Evolutionary conservation across 2,797 vertebrate genomes (phyloP), one percentile per base, ranked within the genome.

Genomic region (Psittacula echo): DNA sequence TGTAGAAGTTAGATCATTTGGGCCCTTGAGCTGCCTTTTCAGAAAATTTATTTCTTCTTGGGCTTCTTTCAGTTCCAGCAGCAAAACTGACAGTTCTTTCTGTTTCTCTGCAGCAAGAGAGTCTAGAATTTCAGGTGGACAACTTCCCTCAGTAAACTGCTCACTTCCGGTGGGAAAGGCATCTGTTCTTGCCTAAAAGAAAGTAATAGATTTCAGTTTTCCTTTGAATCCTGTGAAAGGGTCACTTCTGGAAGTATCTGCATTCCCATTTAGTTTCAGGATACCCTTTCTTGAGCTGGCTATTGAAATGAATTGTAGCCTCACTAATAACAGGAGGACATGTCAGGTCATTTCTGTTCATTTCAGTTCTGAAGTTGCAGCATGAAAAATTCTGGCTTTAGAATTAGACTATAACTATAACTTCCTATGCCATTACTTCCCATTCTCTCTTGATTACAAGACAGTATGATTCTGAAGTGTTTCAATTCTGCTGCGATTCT

Each of bases 1-100:
- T 58, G 53, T 48, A 72, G 65, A 83, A 47, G 50, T 82, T 8
- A 47, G 72, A 14, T 58, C 11, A 4, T 13, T 85, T 67, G 96
- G 85, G 7, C 95, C 97, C 71, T 97, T 97, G 15, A 99, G 96
- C 71, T 98, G 96, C 20, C 97, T 98, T 90, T 99, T 98, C 48
- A 99, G 97, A 72, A 98, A 98, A 14, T 97, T 90, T 50, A 98
- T 96, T 89, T 98, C 98, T 70, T 98, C 97, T 56, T 97, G 98
- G 66, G 98, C 97, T 97, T 98, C 98, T 78, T 97, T 93, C 58
- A 98, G 95, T 94, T 98, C 98, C 56, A 98, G 66, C 73, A 98
- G 91, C 95, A 98, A 97, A 87, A 98, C 62, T 1, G 98, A 97
- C 51, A 98, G 84, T 26, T 98, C 98, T 37, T 95, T 97, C 67